Percentiles rank a stretch among this genome's conserved stretches.
Conservation (phyloP, 2,113 vertebrate genomes). For the Clarias gariepinus region DNA sequence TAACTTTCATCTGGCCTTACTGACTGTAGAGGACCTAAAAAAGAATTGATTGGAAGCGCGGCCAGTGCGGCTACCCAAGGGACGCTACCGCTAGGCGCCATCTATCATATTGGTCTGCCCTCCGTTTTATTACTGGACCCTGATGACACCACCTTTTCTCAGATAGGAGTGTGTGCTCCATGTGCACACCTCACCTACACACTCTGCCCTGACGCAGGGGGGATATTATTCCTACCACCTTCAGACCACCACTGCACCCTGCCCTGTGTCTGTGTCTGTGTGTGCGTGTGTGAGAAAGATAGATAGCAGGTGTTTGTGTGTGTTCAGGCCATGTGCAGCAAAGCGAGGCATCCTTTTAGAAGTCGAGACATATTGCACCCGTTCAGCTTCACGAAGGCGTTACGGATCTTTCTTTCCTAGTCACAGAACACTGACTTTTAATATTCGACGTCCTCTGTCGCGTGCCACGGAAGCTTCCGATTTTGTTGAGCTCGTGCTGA, state of each 20-base stretch:
- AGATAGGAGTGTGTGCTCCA: constrained; percentile 28
- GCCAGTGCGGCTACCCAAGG: constrained; percentile 10
- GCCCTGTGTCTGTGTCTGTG: constrained; percentile 35
- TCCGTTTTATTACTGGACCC: constrained; percentile 19
- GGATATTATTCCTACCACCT: constrained; percentile 53
- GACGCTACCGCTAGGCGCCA: neutral
- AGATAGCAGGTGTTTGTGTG: constrained; percentile 34
- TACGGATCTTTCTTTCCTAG: neutral
- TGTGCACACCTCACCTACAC: neutral
- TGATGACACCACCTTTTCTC: constrained; percentile 30
- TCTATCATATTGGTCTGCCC: constrained; percentile 22
- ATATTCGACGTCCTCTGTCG: neutral
- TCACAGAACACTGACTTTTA: neutral
- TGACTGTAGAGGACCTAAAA: neutral
- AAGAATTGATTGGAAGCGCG: constrained; percentile 30
- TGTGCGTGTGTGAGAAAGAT: constrained; percentile 30
- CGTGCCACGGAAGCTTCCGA: neutral
- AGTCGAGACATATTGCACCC: constrained; percentile 20
- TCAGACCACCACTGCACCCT: constrained; percentile 42
- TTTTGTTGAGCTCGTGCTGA: neutral
- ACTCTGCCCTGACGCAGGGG: constrained; percentile 16
- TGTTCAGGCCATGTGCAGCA: constrained; percentile 43
- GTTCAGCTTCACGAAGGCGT: constrained; percentile 1
- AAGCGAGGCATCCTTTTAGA: constrained; percentile 5
- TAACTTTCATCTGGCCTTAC: constrained; percentile 32